These are phyloP conservation scores for Dinoponera quadriceps DNA, from an alignment of 1,140 invertebrate genomes.

Conservation along the genomic window DNA sequence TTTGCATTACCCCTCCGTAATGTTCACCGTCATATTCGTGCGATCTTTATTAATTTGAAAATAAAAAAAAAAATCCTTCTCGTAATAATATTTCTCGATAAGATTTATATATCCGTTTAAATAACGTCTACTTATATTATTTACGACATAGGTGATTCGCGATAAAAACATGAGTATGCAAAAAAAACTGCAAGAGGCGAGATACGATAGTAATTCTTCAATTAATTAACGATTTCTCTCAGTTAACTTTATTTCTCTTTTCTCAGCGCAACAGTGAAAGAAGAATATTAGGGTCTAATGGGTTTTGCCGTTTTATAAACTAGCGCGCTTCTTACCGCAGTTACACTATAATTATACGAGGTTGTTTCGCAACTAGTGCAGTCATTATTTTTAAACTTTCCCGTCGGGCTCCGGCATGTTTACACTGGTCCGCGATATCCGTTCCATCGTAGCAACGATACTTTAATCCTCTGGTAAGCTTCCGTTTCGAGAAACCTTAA, in stretches of 20 bases:
- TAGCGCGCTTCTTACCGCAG: background rate
- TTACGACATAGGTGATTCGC: background rate
- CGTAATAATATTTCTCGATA: background rate
- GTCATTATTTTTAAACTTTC: conserved; percentile 47
- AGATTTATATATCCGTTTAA: background rate
- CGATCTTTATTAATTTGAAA: too few species aligned
- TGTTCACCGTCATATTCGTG: background rate
- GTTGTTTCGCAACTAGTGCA: conserved; percentile 25
- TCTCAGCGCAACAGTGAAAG: background rate
- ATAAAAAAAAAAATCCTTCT: background rate
- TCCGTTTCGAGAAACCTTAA: conserved; percentile 65
- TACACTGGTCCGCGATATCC: conserved; percentile 32
- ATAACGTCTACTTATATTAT: background rate
- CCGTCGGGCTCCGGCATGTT: conserved; percentile 20
- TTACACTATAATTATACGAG: conserved; percentile 19
- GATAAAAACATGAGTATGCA: background rate
- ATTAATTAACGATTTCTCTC: background rate
- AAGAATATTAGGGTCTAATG: background rate
- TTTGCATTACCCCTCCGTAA: background rate
- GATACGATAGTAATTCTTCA: too few species aligned
- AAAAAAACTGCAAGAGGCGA: too few species aligned
- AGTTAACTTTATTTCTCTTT: too few species aligned
- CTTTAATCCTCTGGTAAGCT: conserved; percentile 66
- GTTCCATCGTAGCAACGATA: conserved; percentile 58
- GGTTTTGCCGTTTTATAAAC: background rate